Conservation (phyloP, 2,888 invertebrate genomes). For the Dromius quadrimaculatus region DNA sequence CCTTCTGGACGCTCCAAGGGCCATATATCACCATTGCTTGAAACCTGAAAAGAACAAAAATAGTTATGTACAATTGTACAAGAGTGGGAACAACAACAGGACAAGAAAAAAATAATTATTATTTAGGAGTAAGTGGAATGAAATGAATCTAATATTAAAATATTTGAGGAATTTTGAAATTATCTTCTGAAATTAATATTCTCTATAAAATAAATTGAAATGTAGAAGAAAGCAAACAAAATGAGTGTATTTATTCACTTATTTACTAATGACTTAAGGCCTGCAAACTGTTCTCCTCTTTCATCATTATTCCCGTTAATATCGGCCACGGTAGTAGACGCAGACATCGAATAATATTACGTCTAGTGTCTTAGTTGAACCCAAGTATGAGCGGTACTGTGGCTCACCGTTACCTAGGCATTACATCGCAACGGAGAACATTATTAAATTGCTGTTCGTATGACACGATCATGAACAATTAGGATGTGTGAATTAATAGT, state of each 20-base stretch:
- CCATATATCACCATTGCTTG: conserved; percentile 79
- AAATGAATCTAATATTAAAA: no score
- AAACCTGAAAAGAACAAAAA: conserved; percentile 17
- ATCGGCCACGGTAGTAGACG: background rate
- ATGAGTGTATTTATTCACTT: no score
- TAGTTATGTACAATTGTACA: background rate
- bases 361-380: background rate
- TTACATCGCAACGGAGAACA: background rate
- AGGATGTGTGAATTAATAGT: no score
- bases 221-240: no score
- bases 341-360: background rate
- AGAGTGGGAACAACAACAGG: background rate
- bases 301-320: background rate
- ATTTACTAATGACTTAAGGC: no score
- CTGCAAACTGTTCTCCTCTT: no score
- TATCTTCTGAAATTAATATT: no score
- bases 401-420: background rate
- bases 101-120: no score
- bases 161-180: no score
- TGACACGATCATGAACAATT: no score
- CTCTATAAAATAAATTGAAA: no score
- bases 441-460: background rate
- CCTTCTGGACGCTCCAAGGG: conserved; percentile 89
- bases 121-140: no score
- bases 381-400: background rate